These are phyloP conservation scores for Prunella fulvescens DNA, from an alignment of 2,113 vertebrate genomes.

Conservation along the genomic window DNA sequence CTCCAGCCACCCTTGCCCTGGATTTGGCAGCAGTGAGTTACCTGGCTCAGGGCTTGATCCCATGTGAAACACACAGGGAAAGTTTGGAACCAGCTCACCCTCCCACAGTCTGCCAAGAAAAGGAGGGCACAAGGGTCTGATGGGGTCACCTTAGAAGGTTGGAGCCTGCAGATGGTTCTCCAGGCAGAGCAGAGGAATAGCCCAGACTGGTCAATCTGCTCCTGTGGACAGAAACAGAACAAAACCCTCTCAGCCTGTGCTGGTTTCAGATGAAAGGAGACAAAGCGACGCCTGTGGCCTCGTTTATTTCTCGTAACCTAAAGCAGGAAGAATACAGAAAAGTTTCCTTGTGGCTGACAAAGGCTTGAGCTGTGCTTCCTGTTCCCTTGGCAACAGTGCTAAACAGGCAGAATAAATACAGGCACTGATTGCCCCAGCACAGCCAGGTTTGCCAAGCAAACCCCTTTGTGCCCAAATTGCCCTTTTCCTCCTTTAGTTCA, in stretches of 20 bases:
- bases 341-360: conserved; percentile 49
- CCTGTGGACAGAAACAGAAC: rapidly evolving
- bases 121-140: background rate
- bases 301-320: background rate
- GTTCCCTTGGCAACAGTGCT: conserved; percentile 61
- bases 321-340: conserved; percentile 3
- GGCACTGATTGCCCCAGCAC: background rate
- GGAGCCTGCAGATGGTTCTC: background rate
- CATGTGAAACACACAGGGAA: rapidly evolving
- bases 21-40: background rate
- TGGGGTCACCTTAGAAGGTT: background rate
- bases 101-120: background rate
- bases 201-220: background rate
- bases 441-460: background rate
- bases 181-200: background rate
- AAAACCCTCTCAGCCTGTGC: background rate
- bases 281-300: background rate
- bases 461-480: background rate
- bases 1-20: background rate
- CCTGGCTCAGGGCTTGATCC: background rate
- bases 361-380: conserved; percentile 19
- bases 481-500: background rate
- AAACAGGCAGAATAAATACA: conserved; percentile 45
- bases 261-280: background rate
- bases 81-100: background rate